Percentiles rank a stretch among this genome's conserved stretches.
These are phyloP conservation scores for Idris sp. DNA, from an alignment of 1,140 invertebrate genomes.

Conservation along the genomic window DNA sequence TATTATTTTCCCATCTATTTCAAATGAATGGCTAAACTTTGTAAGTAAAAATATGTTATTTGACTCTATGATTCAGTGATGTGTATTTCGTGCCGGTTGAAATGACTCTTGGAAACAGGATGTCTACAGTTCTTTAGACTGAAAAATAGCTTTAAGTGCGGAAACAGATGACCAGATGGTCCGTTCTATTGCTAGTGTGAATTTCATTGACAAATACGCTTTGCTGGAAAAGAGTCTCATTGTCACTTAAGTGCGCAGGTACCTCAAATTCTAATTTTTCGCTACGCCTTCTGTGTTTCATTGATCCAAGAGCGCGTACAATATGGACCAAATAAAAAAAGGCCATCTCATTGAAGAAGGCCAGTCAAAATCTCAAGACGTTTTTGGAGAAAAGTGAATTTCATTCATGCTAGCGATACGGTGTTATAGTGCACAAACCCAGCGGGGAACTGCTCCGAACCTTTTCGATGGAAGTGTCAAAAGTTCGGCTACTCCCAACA, in stretches of 20 bases:
- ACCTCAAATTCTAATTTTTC: constrained; percentile 68
- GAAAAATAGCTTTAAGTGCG: constrained; percentile 38
- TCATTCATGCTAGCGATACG: constrained; percentile 29
- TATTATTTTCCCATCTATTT: not conserved
- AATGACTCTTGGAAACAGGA: constrained; percentile 51
- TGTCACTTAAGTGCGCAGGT: constrained; percentile 72
- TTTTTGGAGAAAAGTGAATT: constrained; percentile 32
- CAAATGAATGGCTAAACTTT: too few relatives aligned
- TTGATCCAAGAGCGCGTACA: constrained; percentile 22
- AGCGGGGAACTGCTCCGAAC: constrained; percentile 35
- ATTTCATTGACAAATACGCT: constrained; percentile 72
- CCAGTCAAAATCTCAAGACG: constrained; percentile 25
- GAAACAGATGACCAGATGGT: constrained; percentile 67
- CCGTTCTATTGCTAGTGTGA: constrained; percentile 57
- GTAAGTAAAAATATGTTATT: too few relatives aligned
- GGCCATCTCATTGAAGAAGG: constrained; percentile 53
- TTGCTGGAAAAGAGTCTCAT: constrained; percentile 65
- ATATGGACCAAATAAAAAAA: constrained; percentile 26
- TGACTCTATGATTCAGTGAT: constrained; percentile 30
- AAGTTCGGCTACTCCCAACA: constrained; percentile 6
- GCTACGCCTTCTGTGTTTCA: constrained; percentile 48
- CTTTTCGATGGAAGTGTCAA: constrained; percentile 31
- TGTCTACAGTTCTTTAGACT: constrained; percentile 18
- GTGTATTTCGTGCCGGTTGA: constrained; percentile 17
- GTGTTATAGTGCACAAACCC: not conserved